Evolutionary conservation across 1,140 invertebrate species (phyloP).

Genomic region (Rhynchophorus ferrugineus): DNA sequence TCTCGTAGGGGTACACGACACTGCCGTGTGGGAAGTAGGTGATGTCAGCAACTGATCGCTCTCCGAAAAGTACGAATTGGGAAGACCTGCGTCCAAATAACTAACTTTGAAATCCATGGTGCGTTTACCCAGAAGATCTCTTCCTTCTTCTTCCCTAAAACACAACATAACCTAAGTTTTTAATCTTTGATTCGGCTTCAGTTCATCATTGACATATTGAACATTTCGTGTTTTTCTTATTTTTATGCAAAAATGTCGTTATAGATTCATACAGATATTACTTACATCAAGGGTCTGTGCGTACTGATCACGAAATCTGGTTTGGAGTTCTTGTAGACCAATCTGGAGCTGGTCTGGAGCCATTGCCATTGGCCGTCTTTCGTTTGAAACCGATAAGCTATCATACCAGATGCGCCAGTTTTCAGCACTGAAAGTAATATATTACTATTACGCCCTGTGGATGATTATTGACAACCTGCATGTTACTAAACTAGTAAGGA

Average conservation of each 20-base stretch:
- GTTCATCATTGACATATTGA: too few species aligned
- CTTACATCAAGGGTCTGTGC: constrained; percentile 94
- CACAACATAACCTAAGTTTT: constrained; percentile 1
- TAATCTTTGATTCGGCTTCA: too few species aligned
- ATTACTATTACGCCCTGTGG: not conserved
- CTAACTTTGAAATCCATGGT: constrained; percentile 99
- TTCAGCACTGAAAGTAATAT: constrained; percentile 53
- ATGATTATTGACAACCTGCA: not conserved
- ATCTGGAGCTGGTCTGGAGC: constrained; percentile 92
- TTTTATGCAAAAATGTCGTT: too few species aligned
- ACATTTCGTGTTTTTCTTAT: too few species aligned
- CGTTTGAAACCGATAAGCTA: constrained; percentile 92
- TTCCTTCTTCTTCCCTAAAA: constrained; percentile 93
- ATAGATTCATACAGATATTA: too few species aligned
- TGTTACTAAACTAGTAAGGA: too few species aligned
- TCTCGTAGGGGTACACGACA: constrained; percentile 59
- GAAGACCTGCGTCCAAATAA: constrained; percentile 86
- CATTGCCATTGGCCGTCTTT: constrained; percentile 95
- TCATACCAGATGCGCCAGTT: constrained; percentile 96
- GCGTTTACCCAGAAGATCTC: constrained; percentile 89
- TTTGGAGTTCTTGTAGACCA: constrained; percentile 99
- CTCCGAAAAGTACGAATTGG: constrained; percentile 83
- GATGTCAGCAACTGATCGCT: constrained; percentile 67
- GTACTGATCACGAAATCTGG: constrained; percentile 98
- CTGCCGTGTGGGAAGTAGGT: constrained; percentile 45